Conservation (phyloP, 2,797 vertebrate species). For the Eutrigla gurnardus region DNA sequence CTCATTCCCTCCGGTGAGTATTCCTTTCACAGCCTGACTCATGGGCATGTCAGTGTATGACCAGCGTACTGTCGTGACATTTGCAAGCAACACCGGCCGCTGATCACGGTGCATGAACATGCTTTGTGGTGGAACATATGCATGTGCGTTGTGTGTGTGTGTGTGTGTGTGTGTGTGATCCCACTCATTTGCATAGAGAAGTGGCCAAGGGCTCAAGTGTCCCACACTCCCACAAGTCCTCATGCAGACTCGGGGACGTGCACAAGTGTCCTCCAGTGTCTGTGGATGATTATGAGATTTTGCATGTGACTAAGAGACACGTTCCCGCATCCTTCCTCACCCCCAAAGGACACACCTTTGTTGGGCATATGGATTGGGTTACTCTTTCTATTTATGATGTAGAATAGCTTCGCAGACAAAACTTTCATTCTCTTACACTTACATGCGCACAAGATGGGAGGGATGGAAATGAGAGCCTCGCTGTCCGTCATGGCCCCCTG, state of each 20-base stretch:
- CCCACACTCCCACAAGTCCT: slow-evolving; percentile 40
- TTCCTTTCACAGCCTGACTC: slow-evolving; percentile 48
- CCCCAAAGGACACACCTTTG: not conserved
- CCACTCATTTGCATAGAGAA: slow-evolving; percentile 40
- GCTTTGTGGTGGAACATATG: slow-evolving; percentile 27
- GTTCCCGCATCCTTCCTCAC: not conserved
- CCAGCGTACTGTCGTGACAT: slow-evolving; percentile 59
- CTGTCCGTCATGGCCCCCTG: not conserved
- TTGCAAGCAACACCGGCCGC: slow-evolving; percentile 57
- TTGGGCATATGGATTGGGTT: slow-evolving; percentile 8
- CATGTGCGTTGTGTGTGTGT: slow-evolving; percentile 14
- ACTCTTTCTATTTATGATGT: not conserved
- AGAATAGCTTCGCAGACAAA: slow-evolving; percentile 9
- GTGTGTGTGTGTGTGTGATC: not conserved
- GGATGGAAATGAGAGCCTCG: slow-evolving; percentile 12
- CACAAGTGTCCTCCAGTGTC: slow-evolving; percentile 39
- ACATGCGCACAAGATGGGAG: not conserved
- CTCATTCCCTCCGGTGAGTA: slow-evolving; percentile 41
- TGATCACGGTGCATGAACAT: slow-evolving; percentile 48
- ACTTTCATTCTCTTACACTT: slow-evolving; percentile 1
- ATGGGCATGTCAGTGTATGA: slow-evolving; percentile 52
- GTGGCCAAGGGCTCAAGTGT: slow-evolving; percentile 25
- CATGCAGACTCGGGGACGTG: slow-evolving; percentile 13
- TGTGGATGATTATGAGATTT: slow-evolving; percentile 22
- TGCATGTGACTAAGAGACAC: slow-evolving; percentile 26